A percentile compares a stretch with the other conserved stretches of the same genome.
These are phyloP conservation scores for Xenopus laevis DNA, from an alignment of 2,113 vertebrate genomes.

Conservation along the genomic window DNA sequence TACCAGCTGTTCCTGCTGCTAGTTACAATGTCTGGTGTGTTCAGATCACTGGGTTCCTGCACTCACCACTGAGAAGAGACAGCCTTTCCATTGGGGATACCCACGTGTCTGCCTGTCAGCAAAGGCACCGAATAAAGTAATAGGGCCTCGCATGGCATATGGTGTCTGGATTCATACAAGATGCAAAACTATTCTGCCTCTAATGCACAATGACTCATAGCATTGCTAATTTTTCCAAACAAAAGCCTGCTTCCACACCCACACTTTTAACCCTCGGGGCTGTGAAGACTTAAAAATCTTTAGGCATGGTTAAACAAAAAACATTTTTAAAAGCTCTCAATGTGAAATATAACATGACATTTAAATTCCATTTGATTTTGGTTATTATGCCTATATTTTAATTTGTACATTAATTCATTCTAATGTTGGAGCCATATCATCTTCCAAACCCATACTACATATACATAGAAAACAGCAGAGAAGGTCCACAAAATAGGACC, in stretches of 20 bases:
- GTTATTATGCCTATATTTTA: no score
- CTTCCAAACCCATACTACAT: no score
- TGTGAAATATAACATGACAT: not conserved
- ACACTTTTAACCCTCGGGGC: conserved; percentile 75
- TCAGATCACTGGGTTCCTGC: conserved; percentile 68
- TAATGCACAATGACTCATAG: conserved; percentile 98
- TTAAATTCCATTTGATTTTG: no score
- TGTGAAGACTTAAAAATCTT: conserved; percentile 65
- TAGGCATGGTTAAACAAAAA: not conserved
- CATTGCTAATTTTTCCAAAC: conserved; percentile 88
- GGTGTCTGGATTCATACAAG: conserved; percentile 97
- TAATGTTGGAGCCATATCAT: no score
- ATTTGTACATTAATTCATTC: no score
- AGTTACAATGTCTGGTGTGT: conserved; percentile 89
- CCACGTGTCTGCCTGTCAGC: conserved; percentile 86
- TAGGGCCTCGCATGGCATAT: conserved; percentile 96
- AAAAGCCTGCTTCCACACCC: conserved; percentile 83
- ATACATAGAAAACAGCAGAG: no score
- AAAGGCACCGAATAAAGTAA: conserved; percentile 82
- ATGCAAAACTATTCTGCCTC: conserved; percentile 96
- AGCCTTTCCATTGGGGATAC: conserved; percentile 78
- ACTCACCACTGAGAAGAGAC: conserved; percentile 63
- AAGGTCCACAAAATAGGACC: no score
- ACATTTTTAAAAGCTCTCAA: not conserved
- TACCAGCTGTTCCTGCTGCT: conserved; percentile 98